Evolutionary conservation across 64 coral and sea anemone species (phyloP).

Genomic region (Catalaphyllia jardinei): DNA sequence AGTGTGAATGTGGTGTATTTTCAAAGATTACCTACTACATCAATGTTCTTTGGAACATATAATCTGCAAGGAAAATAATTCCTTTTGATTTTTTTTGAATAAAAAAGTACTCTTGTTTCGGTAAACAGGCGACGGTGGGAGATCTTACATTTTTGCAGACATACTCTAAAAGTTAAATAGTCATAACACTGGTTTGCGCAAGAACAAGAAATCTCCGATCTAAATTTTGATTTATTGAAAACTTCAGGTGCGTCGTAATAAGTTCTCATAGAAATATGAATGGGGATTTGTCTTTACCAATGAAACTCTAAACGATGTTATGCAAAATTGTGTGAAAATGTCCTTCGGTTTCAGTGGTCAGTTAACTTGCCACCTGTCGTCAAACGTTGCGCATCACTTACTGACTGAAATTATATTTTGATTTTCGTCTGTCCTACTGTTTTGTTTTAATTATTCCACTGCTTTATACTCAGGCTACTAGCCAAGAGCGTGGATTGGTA

Average conservation of each 20-base stretch:
- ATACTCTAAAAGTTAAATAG: not conserved
- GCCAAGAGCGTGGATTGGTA: not conserved
- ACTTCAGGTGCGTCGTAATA: not conserved
- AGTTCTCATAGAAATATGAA: not conserved
- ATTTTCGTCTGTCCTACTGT: constrained; percentile 1
- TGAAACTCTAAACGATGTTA: not conserved
- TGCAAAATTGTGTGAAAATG: not conserved
- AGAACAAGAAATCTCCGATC: not conserved
- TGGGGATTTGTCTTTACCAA: not conserved
- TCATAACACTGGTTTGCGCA: not conserved
- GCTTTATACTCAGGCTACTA: not conserved
- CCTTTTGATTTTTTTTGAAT: not conserved
- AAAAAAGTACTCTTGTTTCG: not conserved
- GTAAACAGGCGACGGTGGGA: not conserved
- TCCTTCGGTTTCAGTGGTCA: not conserved
- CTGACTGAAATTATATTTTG: not conserved
- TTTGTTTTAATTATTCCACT: constrained; percentile 23
- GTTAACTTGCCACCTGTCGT: not conserved
- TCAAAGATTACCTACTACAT: too few species aligned
- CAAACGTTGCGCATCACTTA: not conserved
- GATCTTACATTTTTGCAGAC: not conserved
- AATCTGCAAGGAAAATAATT: not conserved
- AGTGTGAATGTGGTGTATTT: too few species aligned
- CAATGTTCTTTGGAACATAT: not conserved
- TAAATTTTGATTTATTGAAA: not conserved